Percentiles rank a stretch among this genome's conserved stretches.
Conservation (phyloP, 2,888 invertebrate species). For the Limnephilus lunatus region DNA sequence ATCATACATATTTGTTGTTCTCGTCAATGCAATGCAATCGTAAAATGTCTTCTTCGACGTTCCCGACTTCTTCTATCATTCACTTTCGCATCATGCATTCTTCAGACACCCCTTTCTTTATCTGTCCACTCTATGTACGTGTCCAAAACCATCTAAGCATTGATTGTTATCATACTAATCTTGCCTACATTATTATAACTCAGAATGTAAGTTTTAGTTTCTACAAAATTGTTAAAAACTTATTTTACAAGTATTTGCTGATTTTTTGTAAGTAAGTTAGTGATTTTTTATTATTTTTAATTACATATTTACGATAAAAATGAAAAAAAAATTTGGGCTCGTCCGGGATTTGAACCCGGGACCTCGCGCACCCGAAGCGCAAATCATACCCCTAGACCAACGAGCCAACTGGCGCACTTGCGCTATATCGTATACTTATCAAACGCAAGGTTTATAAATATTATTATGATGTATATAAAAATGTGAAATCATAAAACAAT, state of each 20-base stretch:
- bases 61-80: too few species aligned
- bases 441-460: too few species aligned
- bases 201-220: not conserved
- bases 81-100: too few species aligned
- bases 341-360: constrained; percentile 79
- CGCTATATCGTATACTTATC: too few species aligned
- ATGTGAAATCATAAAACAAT: too few species aligned
- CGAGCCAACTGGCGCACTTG: constrained; percentile 68
- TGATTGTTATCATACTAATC: not conserved
- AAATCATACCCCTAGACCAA: constrained; percentile 84
- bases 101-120: too few species aligned
- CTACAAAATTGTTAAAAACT: not conserved
- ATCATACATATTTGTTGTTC: too few species aligned
- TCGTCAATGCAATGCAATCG: too few species aligned
- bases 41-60: too few species aligned
- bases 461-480: too few species aligned
- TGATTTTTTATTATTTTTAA: not conserved
- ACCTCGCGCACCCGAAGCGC: constrained; percentile 82
- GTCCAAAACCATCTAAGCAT: not conserved
- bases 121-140: too few species aligned
- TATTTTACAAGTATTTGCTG: not conserved
- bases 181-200: not conserved
- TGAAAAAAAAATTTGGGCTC: constrained; percentile 70
- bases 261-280: not conserved
- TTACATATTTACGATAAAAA: not conserved